A percentile compares a stretch with the other conserved stretches of the same genome.
These are phyloP conservation scores for Sepioteuthis lessoniana DNA, from an alignment of 2,888 invertebrate genomes.

Conservation along the genomic window DNA sequence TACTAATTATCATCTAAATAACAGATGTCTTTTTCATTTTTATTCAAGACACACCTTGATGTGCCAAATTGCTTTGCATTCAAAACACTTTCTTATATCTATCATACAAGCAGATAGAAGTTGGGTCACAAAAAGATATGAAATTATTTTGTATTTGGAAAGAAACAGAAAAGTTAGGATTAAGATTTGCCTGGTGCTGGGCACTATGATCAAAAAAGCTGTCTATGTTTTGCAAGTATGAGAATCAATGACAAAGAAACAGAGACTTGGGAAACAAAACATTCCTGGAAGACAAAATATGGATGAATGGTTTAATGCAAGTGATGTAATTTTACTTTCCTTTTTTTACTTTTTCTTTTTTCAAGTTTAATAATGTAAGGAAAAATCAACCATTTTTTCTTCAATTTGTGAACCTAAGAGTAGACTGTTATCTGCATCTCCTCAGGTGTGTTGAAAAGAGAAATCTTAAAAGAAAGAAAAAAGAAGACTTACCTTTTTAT, in stretches of 20 bases:
- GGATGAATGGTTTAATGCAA: no score
- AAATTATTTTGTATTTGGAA: background rate
- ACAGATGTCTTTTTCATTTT: background rate
- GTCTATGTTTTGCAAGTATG: background rate
- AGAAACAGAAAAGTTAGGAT: background rate
- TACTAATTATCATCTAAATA: background rate
- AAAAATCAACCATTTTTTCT: no score
- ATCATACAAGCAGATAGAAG: background rate
- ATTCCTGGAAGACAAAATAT: background rate
- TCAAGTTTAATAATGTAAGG: no score
- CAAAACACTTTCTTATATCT: background rate
- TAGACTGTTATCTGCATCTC: background rate
- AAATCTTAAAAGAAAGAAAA: background rate
- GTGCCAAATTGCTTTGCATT: background rate
- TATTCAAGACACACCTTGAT: background rate
- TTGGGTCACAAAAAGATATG: background rate
- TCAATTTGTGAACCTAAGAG: background rate
- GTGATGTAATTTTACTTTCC: no score
- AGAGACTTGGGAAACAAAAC: background rate
- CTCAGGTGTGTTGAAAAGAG: background rate
- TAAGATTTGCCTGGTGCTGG: background rate
- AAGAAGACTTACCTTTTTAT: slow-evolving; percentile 10
- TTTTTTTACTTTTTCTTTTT: background rate
- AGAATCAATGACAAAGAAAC: background rate
- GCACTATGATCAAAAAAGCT: background rate